Base-by-base conservation (phyloP, 2,113 vertebrate genomes). In the Pyrgilauda ruficollis region DNA sequence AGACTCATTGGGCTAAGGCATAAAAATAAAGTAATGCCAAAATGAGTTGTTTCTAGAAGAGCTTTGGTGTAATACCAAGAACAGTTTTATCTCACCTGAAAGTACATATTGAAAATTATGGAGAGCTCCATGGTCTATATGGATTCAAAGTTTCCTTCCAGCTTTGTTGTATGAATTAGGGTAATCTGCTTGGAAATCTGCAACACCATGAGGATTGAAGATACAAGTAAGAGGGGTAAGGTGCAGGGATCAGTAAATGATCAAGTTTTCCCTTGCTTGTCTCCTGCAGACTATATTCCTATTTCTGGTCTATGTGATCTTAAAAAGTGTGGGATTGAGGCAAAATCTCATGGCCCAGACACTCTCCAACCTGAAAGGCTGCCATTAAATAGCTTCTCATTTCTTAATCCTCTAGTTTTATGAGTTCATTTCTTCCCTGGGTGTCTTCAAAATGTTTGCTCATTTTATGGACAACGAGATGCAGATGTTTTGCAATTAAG, bases 321-420 rank as follows among this genome's bases (percentile, higher is more conserved):
- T 35, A 49, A 80, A 75, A 82, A 39, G 10, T 27, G 11, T 24
- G 17, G 13, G 50, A n/a, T 6, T 75, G 23, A 72, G 52, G 47
- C 9, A 87, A 88, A 89, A 87, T 17, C 43, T 91, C 53, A 63
- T 6, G 18, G 77, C 44, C 55, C 64, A 70, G 83, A 33, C 33
- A 14, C 78, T 90, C 66, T 56, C 62, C 49, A 59, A 6, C 70
- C 76, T 79, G 50, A 92, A 91, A 84, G 63, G 19, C 66, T 88
- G 87, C 62, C 90, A 89, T 94, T 95, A 95, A 97, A 90, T 75
- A 91, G 58, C 89, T 96, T 83, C 63, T 95, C 68, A 19, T 18
- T 84, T 84, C 46, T 64, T 78, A 93, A 92, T 94, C 87, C 62
- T 96, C 87, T 27, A 87, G 78, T 72, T 94, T 23, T 87, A 84